These are phyloP conservation scores for Donacobius atricapilla DNA, from an alignment of 2,113 vertebrate species.

Conservation along the genomic window DNA sequence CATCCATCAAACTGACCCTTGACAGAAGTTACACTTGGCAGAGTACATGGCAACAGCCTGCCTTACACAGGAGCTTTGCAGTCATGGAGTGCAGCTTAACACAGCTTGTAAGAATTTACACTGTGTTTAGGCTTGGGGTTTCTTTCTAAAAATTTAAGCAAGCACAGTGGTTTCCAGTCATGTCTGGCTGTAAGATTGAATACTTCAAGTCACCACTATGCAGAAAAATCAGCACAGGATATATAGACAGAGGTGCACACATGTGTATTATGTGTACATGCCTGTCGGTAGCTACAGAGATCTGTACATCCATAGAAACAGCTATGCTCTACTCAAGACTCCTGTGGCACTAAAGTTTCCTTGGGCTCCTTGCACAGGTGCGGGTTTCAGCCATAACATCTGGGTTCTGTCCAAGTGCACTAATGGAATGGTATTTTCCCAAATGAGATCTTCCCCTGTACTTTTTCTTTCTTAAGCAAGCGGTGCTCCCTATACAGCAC, in stretches of 20 bases:
- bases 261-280: neutral
- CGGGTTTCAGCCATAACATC: neutral
- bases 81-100: neutral
- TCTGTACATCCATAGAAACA: neutral
- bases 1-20: constrained; percentile 11
- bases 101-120: neutral
- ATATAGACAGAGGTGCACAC: neutral
- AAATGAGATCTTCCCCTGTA: neutral
- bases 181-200: neutral
- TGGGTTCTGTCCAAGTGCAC: neutral
- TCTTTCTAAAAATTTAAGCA: neutral
- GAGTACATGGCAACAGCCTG: neutral
- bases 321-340: neutral
- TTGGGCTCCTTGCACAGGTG: neutral
- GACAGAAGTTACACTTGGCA: neutral
- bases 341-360: neutral
- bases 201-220: neutral
- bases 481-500: neutral
- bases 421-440: neutral
- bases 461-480: neutral
- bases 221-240: neutral
- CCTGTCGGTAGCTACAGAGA: neutral
- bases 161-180: neutral
- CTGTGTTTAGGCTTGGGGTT: neutral
- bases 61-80: neutral